These are phyloP conservation scores for Platyscapa corneri DNA, from an alignment of 1,140 invertebrate genomes.

Conservation along the genomic window DNA sequence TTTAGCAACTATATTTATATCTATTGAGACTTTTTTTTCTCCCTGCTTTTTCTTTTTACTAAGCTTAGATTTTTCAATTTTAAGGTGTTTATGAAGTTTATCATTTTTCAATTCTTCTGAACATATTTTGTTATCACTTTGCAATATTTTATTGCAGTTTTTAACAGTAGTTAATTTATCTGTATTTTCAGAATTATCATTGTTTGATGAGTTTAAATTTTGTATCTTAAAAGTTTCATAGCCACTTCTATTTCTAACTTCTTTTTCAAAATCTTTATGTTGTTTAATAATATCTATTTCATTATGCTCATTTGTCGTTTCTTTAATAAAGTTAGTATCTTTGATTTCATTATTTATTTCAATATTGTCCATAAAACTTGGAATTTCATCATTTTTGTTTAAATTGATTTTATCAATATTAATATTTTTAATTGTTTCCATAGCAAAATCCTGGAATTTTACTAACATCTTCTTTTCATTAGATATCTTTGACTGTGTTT, in stretches of 20 bases:
- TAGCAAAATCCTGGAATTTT: slow-evolving; percentile 51
- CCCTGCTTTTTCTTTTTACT: slow-evolving; percentile 38
- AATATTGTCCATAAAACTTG: background rate
- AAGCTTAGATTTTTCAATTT: slow-evolving; percentile 31
- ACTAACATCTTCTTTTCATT: slow-evolving; percentile 17
- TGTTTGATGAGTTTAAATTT: background rate
- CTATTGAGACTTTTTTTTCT: slow-evolving; percentile 12
- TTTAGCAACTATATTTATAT: slow-evolving; percentile 52
- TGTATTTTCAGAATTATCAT: background rate
- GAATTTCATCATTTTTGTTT: background rate
- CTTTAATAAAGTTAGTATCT: background rate
- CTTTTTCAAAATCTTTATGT: background rate
- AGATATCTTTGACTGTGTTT: background rate
- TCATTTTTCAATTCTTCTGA: background rate
- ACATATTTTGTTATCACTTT: background rate
- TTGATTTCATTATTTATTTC: background rate
- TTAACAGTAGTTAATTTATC: background rate
- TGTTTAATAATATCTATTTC: background rate
- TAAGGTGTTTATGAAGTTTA: background rate
- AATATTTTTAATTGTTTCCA: slow-evolving; percentile 37
- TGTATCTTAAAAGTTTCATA: background rate
- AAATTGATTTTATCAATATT: slow-evolving; percentile 21
- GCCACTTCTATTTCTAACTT: background rate
- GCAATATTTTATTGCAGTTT: background rate
- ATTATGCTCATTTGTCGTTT: background rate